phyloP scores from a whole-genome alignment of 2,797 vertebrate genomes.

The Diplodus sargus region DNA sequence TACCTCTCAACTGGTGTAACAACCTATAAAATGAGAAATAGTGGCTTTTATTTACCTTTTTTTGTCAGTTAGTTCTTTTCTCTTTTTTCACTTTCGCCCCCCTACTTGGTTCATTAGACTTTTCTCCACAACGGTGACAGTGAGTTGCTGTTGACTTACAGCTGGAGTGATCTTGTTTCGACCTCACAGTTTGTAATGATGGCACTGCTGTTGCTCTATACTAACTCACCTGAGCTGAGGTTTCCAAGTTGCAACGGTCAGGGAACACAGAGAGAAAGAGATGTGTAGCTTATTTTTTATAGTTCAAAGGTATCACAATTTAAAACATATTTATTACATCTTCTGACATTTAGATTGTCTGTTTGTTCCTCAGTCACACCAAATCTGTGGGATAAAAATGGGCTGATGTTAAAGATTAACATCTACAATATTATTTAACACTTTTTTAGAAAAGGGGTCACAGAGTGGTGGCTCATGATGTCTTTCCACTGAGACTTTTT shows the following conservation, averaged over 20 bases:
- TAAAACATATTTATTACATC: not conserved
- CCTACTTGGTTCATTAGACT: conserved; percentile 6
- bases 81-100: too few relatives aligned
- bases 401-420: not conserved
- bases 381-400: not conserved
- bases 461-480: not conserved
- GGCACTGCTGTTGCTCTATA: not conserved
- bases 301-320: not conserved
- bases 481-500: not conserved
- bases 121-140: not conserved
- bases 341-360: not conserved
- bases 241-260: not conserved
- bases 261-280: not conserved
- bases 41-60: too few relatives aligned
- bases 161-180: not conserved
- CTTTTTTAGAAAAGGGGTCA: conserved; percentile 12
- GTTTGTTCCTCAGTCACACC: not conserved
- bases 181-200: not conserved
- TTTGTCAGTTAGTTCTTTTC: too few relatives aligned
- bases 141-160: not conserved
- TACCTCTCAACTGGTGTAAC: too few relatives aligned
- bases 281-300: not conserved
- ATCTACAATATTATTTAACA: not conserved
- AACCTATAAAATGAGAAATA: too few relatives aligned
- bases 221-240: not conserved